Evolutionary conservation across 2,888 invertebrate genomes (phyloP).

Genomic region (Hecatera dysodea): DNA sequence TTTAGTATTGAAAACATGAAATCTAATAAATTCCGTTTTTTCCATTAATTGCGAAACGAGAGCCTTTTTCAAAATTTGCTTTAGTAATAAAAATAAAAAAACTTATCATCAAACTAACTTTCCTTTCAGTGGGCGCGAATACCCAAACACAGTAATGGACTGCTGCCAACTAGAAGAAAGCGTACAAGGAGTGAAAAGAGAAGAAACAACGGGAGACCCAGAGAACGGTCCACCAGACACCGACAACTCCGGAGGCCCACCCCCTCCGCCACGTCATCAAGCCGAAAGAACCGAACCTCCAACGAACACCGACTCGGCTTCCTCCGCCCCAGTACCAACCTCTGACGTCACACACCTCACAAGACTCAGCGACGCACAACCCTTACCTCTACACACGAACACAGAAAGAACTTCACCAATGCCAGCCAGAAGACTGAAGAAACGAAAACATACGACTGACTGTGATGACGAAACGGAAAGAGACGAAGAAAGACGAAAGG

Average conservation of each 20-base stretch:
- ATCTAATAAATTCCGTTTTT: no score
- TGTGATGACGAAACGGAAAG: conserved; percentile 85
- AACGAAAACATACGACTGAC: conserved; percentile 87
- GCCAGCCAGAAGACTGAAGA: conserved; percentile 92
- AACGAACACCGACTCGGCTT: conserved; percentile 82
- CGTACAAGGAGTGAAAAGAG: conserved; percentile 95
- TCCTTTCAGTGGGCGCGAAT: conserved; percentile 95
- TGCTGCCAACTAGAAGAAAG: conserved; percentile 97
- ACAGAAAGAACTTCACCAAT: conserved; percentile 90
- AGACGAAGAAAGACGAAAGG: conserved; percentile 87
- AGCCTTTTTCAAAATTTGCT: neutral
- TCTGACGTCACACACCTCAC: conserved; percentile 87
- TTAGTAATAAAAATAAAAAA: no score
- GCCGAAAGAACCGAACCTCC: conserved; percentile 85
- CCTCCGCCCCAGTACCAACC: conserved; percentile 84
- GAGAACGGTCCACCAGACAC: conserved; percentile 97
- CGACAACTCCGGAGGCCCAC: conserved; percentile 91
- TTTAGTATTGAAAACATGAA: conserved; percentile 1
- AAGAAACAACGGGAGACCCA: conserved; percentile 95
- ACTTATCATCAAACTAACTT: conserved; percentile 29
- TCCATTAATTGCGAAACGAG: no score
- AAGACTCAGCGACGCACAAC: conserved; percentile 84
- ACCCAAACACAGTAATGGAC: conserved; percentile 97
- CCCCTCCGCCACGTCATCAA: conserved; percentile 82
- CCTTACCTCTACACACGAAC: conserved; percentile 84